Conservation (phyloP, 1,140 invertebrate species). For the Aricia agestis region DNA sequence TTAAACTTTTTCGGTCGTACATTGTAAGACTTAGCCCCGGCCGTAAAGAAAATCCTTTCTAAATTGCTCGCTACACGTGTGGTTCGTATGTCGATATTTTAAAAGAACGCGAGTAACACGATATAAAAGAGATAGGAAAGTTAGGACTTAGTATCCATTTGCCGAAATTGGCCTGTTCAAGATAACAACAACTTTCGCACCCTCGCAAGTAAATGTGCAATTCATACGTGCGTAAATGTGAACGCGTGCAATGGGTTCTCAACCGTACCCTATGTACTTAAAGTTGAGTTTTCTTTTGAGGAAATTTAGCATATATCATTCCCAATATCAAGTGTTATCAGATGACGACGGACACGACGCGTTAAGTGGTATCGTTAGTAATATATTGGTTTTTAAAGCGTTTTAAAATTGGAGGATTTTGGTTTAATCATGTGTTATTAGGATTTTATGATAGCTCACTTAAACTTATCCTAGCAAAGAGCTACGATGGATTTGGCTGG, state of each 20-base stretch:
- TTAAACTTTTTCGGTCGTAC: slow-evolving; percentile 40
- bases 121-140: slow-evolving; percentile 68
- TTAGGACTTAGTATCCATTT: slow-evolving; percentile 75
- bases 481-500: too few relatives aligned
- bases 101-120: slow-evolving; percentile 57
- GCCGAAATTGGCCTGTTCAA: slow-evolving; percentile 70
- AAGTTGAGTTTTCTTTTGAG: slow-evolving; percentile 19
- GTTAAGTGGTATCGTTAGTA: slow-evolving; percentile 25
- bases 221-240: slow-evolving; percentile 63
- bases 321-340: slow-evolving; percentile 52
- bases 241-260: slow-evolving; percentile 19
- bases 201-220: slow-evolving; percentile 70
- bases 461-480: too few relatives aligned
- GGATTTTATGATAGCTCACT: not conserved
- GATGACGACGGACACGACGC: slow-evolving; percentile 45
- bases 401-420: slow-evolving; percentile 16
- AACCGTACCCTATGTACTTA: slow-evolving; percentile 21
- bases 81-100: slow-evolving; percentile 62
- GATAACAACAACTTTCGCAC: slow-evolving; percentile 75
- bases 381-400: slow-evolving; percentile 18
- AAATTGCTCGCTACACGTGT: slow-evolving; percentile 61
- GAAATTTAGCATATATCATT: slow-evolving; percentile 54
- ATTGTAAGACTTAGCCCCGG: slow-evolving; percentile 40
- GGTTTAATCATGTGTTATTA: not conserved
- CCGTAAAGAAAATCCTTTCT: slow-evolving; percentile 66